Base-by-base conservation (phyloP, 2,797 vertebrate species). In the Gymnocypris eckloni region DNA sequence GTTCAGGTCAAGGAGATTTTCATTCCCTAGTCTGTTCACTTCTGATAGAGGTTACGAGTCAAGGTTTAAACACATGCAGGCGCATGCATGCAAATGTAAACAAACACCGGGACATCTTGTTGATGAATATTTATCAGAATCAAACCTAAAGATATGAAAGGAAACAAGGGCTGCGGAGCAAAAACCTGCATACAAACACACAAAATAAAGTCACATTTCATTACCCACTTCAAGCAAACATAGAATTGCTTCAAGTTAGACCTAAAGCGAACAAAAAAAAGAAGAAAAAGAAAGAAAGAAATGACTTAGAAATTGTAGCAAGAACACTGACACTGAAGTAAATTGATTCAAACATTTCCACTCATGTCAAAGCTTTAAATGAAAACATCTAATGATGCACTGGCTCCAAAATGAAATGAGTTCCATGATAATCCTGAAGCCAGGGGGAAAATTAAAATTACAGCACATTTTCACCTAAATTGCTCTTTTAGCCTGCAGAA, bases 301-400 rank as follows among this genome's bases (percentile, higher is more conserved):
- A 15, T 33, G 1, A 82, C 16, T 59, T 22, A 7, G 0, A 25
- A 50, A 64, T 48, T 37, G 45, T 20, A 81, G 4, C 18, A 73
- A 37, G 3, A 66, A 39, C 59, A 75, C 11, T 50, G 20, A 6
- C 43, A 83, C 8, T 59, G 7, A 81, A 25, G 16, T 28, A 22
- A 43, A 72, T 33, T 59, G 25, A 73, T 83, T 61, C 15, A 11
- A 70, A 56, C 48, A 70, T 71, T 56, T 82, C 16, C 13, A 16
- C 52, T 33, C 56, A 59, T 41, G 22, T 76, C 71, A 50, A 69
- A 69, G 45, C 59, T 79, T 79, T 61, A 79, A 79, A 28, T 79
- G 56, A 64, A 83, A 37, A 28, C 10, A 33, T 70, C 45, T 16
- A 70, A 81, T 71, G 48, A 70, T 82, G 16, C 67, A 20, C 2